A percentile compares a stretch with the other conserved stretches of the same genome.
Conservation (phyloP, 2,888 invertebrate genomes). For the Aspidapion aeneum region DNA sequence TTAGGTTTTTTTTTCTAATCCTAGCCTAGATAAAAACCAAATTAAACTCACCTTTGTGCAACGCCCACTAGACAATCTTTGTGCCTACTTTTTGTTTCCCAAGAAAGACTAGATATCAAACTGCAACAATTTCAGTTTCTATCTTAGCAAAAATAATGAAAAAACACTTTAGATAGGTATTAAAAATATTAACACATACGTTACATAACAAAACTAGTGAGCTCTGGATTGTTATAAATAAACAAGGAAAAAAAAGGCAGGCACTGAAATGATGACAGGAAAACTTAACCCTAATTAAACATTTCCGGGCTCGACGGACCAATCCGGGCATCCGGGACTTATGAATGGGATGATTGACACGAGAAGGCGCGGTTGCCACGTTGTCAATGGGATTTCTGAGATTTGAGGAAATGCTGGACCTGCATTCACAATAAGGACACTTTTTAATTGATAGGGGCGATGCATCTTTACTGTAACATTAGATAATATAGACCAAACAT, state of each 20-base stretch:
- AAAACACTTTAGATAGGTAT: too few relatives aligned
- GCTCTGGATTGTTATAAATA: background rate
- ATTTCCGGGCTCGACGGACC: constrained; percentile 42
- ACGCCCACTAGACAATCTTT: background rate
- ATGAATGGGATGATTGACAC: constrained; percentile 18
- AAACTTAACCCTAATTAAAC: constrained; percentile 42
- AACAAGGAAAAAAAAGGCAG: background rate
- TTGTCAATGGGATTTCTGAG: background rate
- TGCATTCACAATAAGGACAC: too few relatives aligned
- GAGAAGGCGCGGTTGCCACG: constrained; percentile 8
- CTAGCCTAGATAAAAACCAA: too few relatives aligned
- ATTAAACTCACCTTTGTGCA: too few relatives aligned
- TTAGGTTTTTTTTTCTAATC: too few relatives aligned
- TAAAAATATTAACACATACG: background rate
- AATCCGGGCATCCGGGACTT: constrained; percentile 45
- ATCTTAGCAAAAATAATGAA: too few relatives aligned
- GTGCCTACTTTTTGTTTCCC: background rate
- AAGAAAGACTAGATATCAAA: background rate
- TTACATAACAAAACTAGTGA: constrained; percentile 37
- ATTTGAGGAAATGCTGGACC: background rate
- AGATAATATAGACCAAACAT: too few relatives aligned
- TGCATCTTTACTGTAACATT: too few relatives aligned
- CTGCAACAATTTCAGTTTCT: too few relatives aligned
- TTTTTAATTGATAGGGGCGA: too few relatives aligned
- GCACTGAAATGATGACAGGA: constrained; percentile 26